Percentiles rank a stretch among this genome's conserved stretches.
These are phyloP conservation scores for Rhinatrema bivittatum DNA, from an alignment of 2,797 vertebrate genomes.

Conservation along the genomic window DNA sequence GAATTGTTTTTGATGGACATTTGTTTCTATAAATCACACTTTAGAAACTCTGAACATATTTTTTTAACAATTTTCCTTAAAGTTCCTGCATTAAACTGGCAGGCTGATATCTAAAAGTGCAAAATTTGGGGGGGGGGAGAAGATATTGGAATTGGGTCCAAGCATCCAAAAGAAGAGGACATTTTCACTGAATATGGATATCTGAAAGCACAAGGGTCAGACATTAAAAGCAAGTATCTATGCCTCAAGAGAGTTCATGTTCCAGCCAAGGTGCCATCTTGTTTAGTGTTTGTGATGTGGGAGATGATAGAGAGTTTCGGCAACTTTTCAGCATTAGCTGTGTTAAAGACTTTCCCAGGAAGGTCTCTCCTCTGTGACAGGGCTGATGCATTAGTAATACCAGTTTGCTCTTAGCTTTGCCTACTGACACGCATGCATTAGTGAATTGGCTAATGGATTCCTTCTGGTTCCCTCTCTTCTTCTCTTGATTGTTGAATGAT, in stretches of 20 bases:
- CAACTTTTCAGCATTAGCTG: conserved; percentile 29
- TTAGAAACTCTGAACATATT: background rate
- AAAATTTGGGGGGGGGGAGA: background rate
- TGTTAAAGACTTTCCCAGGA: conserved; percentile 16
- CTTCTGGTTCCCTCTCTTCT: conserved; percentile 13
- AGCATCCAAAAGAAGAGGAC: conserved; percentile 7
- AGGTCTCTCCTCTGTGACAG: conserved; percentile 15
- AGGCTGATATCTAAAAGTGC: conserved; percentile 9
- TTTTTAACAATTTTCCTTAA: background rate
- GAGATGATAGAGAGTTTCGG: conserved; percentile 22
- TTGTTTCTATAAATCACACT: too few species aligned
- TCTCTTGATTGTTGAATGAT: too few species aligned
- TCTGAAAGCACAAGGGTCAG: conserved; percentile 1
- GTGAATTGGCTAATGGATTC: conserved; percentile 18
- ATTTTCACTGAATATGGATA: conserved; percentile 14
- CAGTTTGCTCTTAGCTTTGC: conserved; percentile 22
- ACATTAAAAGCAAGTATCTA: too few species aligned
- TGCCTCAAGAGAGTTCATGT: too few species aligned
- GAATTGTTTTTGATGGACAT: too few species aligned
- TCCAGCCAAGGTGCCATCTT: conserved; percentile 19
- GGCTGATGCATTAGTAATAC: conserved; percentile 8
- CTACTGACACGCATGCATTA: conserved; percentile 23
- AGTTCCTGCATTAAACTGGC: too few species aligned
- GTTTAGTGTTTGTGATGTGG: conserved; percentile 15
- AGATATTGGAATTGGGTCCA: background rate